phyloP scores from a whole-genome alignment of 2,797 vertebrate genomes.

The Bradypodion pumilum region DNA sequence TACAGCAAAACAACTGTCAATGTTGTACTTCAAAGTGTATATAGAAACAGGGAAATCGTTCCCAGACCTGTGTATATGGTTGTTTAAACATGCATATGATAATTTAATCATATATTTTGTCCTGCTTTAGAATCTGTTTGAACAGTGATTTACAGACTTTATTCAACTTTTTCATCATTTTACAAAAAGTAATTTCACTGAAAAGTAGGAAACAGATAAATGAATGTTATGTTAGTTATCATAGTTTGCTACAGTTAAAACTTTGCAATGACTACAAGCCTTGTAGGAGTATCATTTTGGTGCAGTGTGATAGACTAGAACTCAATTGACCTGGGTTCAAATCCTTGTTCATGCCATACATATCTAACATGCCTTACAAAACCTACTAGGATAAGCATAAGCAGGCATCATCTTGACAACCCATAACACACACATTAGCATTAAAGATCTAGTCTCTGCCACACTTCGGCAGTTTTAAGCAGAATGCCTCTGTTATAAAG shows the following conservation, averaged over 20 bases:
- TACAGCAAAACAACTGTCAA: conserved; percentile 41
- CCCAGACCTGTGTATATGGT: conserved; percentile 46
- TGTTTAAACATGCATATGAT: conserved; percentile 58
- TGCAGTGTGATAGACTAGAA: too few relatives aligned
- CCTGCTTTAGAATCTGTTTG: conserved; percentile 36
- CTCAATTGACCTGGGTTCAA: too few relatives aligned
- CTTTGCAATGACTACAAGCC: conserved; percentile 18
- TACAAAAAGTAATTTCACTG: conserved; percentile 17
- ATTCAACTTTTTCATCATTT: conserved; percentile 27
- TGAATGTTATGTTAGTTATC: neutral
- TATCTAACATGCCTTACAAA: too few relatives aligned
- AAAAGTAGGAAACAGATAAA: conserved; percentile 18
- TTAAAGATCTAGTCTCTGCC: conserved; percentile 1
- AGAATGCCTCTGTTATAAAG: conserved; percentile 41
- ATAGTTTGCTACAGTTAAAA: conserved; percentile 11
- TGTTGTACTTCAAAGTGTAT: conserved; percentile 31
- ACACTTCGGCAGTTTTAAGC: conserved; percentile 11
- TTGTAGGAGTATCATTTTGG: neutral
- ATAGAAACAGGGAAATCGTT: conserved; percentile 36
- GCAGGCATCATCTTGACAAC: too few relatives aligned
- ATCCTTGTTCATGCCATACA: too few relatives aligned
- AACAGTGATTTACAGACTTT: neutral
- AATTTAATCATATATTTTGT: conserved; percentile 43
- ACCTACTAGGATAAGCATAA: too few relatives aligned
- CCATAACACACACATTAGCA: too few relatives aligned